Base-by-base conservation (phyloP, 2,113 vertebrate genomes). In the Alexandromys fortis region DNA sequence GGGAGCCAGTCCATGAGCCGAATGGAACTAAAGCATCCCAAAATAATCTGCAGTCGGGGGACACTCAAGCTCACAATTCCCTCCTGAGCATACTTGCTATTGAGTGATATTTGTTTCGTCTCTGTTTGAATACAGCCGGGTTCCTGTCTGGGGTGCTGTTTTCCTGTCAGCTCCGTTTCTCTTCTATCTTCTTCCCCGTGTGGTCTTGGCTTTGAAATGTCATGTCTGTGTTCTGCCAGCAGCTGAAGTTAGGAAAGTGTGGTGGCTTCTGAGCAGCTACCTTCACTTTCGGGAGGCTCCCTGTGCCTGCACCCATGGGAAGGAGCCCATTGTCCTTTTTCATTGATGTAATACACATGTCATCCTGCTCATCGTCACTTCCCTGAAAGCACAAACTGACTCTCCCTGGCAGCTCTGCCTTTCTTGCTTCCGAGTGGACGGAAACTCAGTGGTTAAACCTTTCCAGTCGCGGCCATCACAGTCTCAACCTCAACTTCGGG, bases 321-420 rank as follows among this genome's bases (percentile, higher is more conserved):
- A 75, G 76, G 55, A 61, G 33, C 33, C 52, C 77, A 45, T 63
- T 83, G 35, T 75, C 86, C 81, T 11, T 94, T 85, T 87, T 75
- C 68, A 45, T 49, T 91, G 87, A 89, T 87, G 77, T 52, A 45
- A 35, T 45, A 14, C 47, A 38, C n/a, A 45, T 63, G 35, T 77
- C 55, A 78, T 72, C 28, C 82, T 49, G 22, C 72, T 75, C 81
- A 76, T 47, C 22, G 38, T 93, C 45, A 77, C 33, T 86, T 97
- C 85, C 28, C 63, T 83, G 72, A 55, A 86, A 96, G 73, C 70
- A 86, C 90, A 95, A 92, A 67, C 86, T 79, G 94, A 95, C 89
- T 94, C 70, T 81, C 24, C 13, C 19, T 1, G 86, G 68, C 24
- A 83, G 72, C 72, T 58, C 65, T 49, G 42, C 67, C 22, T n/a